Evolutionary conservation across 2,888 invertebrate species (phyloP), one percentile per base, ranked within the genome.

Genomic region (Ornithoptera alexandrae): DNA sequence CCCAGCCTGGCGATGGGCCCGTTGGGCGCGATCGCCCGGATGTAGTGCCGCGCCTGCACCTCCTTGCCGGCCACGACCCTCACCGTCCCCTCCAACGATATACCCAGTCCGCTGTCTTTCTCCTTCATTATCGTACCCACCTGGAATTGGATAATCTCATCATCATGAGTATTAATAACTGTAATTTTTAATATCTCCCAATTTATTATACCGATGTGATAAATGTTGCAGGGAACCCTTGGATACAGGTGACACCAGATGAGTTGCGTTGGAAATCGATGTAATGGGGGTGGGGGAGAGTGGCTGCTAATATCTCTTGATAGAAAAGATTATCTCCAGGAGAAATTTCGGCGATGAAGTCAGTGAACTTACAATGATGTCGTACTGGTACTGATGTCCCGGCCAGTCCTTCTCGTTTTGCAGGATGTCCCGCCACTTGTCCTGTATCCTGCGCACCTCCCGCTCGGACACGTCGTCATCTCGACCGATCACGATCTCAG

Each of bases 51-150:
- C 1, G 98, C 98, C 71, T 97, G 94, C 15, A 98, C 96, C 78
- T 96, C 95, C 0, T 97, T 97, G 76, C 97, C 97, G 72, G 96
- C 97, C 18, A 91, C 91, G 24, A 98, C 97, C 72, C 98, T 97
- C 8, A 98, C 98, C 0, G 98, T 98, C 17, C 98, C 98, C 84
- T 98, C 98, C 67, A 98, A 89, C 60, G 97, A 98, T 74, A 98
- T 97, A 0, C 98, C 98, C 46, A 98, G 93, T 2, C 98, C 98
- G 64, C 96, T 96, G 79, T 96, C 96, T 62, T 94, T 94, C 75
- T 96, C 97, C 85, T 97, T 98, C 77, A 95, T 95, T 87, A 98
- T 92, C 81, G 96, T 96, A 15, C 97, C 97, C 67, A 97, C 96
- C 97, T 97, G 83, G 10, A 46, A 46, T 15, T 3, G 12, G 15